Conservation (phyloP, 2,888 invertebrate species). For the Zygothrica quintamaculata region DNA sequence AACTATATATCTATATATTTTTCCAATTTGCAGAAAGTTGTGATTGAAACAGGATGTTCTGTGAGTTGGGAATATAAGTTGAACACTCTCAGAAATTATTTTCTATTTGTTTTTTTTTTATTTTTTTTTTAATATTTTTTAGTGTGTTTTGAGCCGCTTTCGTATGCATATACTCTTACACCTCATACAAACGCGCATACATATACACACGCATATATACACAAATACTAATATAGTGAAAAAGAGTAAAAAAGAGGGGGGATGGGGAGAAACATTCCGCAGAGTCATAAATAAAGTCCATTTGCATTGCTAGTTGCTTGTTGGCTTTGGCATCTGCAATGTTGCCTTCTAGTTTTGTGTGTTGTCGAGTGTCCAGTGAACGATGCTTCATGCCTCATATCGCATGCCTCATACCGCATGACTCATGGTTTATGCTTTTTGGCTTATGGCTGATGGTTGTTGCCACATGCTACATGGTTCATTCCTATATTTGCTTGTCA, state of each 20-base stretch:
- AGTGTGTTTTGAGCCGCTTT: neutral
- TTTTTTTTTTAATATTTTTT: neutral
- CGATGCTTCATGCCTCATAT: constrained; percentile 18
- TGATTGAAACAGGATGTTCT: too few relatives aligned
- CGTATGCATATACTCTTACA: too few relatives aligned
- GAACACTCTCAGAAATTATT: too few relatives aligned
- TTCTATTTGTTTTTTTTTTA: too few relatives aligned
- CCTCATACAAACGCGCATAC: neutral
- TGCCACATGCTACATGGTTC: constrained; percentile 6
- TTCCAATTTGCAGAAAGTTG: too few relatives aligned
- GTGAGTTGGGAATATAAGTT: too few relatives aligned
- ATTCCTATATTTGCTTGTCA: constrained; percentile 49
- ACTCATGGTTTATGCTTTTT: too few relatives aligned
- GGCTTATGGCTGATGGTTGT: constrained; percentile 4
- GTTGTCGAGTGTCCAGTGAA: constrained; percentile 16
- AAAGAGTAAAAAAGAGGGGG: neutral
- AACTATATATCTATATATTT: too few relatives aligned
- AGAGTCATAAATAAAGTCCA: constrained; percentile 69
- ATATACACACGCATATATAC: neutral
- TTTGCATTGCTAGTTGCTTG: constrained; percentile 61
- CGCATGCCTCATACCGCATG: constrained; percentile 7
- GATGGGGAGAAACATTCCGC: constrained; percentile 27
- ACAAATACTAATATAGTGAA: neutral
- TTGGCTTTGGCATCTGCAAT: constrained; percentile 53
- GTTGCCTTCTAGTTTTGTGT: constrained; percentile 23